These are phyloP conservation scores for Drosophila carrolli DNA, from an alignment of 1,140 invertebrate species.

Conservation along the genomic window DNA sequence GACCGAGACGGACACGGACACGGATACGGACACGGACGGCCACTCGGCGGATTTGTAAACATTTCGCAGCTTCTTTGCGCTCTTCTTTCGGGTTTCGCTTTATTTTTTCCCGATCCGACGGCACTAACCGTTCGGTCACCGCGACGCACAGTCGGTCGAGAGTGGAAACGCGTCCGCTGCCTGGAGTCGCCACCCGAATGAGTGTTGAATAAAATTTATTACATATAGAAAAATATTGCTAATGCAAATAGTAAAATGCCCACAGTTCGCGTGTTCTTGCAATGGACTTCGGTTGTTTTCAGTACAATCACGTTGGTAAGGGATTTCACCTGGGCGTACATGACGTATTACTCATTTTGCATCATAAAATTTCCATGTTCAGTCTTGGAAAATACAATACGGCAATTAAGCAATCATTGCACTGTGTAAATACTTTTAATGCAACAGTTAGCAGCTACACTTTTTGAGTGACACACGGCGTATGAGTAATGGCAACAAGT, in stretches of 20 bases:
- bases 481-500: slow-evolving; percentile 52
- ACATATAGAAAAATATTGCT: slow-evolving; percentile 7
- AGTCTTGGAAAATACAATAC: neutral
- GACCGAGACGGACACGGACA: slow-evolving; percentile 12
- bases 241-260: slow-evolving; percentile 43
- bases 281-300: slow-evolving; percentile 69
- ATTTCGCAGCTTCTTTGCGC: slow-evolving; percentile 57
- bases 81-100: slow-evolving; percentile 29
- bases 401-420: slow-evolving; percentile 1
- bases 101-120: slow-evolving; percentile 34
- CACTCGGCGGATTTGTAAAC: slow-evolving; percentile 79
- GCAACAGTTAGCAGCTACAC: slow-evolving; percentile 2
- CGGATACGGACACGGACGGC: slow-evolving; percentile 44
- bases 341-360: slow-evolving; percentile 18
- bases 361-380: slow-evolving; percentile 8
- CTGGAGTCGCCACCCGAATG: slow-evolving; percentile 15
- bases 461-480: slow-evolving; percentile 41
- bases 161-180: slow-evolving; percentile 22
- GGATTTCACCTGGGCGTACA: neutral
- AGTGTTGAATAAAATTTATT: slow-evolving; percentile 17
- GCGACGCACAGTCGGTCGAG: slow-evolving; percentile 48
- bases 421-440: neutral
- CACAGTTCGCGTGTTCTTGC: slow-evolving; percentile 66
- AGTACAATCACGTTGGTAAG: slow-evolving; percentile 71
- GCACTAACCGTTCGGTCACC: slow-evolving; percentile 70